These are phyloP conservation scores for Hestina assimilis DNA, from an alignment of 1,140 invertebrate species.

Conservation along the genomic window DNA sequence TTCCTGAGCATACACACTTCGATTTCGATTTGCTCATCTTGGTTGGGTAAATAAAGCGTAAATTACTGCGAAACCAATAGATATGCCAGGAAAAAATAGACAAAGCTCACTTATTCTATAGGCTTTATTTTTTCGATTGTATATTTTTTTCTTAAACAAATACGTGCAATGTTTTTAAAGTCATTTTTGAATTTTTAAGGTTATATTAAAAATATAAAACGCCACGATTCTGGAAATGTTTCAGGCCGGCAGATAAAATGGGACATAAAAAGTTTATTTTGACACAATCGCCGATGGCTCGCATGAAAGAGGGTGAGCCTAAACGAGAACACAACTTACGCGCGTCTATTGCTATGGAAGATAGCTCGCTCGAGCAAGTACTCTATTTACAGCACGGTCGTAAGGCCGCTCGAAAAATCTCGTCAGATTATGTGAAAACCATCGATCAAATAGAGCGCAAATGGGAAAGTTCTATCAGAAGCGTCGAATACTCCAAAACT, in stretches of 20 bases:
- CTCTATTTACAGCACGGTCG: slow-evolving; percentile 52
- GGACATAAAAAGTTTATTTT: slow-evolving; percentile 26
- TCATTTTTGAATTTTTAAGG: too few relatives aligned
- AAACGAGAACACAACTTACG: slow-evolving; percentile 29
- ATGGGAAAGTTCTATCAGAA: slow-evolving; percentile 44
- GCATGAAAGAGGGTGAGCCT: slow-evolving; percentile 35
- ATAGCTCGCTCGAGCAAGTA: slow-evolving; percentile 40
- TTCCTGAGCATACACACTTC: too few relatives aligned
- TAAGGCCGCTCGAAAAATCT: slow-evolving; percentile 50
- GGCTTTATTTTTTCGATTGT: too few relatives aligned
- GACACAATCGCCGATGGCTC: slow-evolving; percentile 34
- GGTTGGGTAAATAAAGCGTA: too few relatives aligned
- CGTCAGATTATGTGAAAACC: slow-evolving; percentile 61
- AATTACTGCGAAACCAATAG: too few relatives aligned
- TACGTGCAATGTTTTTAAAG: too few relatives aligned
- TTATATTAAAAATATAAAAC: too few relatives aligned
- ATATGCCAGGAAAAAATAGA: too few relatives aligned
- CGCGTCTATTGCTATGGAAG: slow-evolving; percentile 30
- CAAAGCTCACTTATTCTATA: too few relatives aligned
- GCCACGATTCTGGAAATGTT: too few relatives aligned
- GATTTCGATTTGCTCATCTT: too few relatives aligned
- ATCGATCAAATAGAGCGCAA: slow-evolving; percentile 57
- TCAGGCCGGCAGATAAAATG: neutral
- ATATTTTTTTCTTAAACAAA: too few relatives aligned
- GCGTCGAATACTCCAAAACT: slow-evolving; percentile 47